Base-by-base conservation (phyloP, 1,140 invertebrate species). In the Polypedilum pembai region DNA sequence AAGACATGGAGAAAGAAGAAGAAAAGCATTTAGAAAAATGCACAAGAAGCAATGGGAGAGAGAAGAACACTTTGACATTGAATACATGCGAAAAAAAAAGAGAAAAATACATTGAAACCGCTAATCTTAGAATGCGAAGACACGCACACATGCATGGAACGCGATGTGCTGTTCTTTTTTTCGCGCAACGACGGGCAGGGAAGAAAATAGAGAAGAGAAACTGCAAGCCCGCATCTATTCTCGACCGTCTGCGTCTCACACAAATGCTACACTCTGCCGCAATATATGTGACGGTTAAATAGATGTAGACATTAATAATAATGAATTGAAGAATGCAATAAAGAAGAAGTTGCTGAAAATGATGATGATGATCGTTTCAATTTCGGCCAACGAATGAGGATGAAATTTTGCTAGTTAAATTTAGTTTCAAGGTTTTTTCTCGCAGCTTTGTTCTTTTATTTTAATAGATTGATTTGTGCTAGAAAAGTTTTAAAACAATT, bases 271-370 rank as follows among this genome's bases (percentile, higher is more conserved):
- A 1, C 5, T 1, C 24, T 33, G 24, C 24, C 24, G 5, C 24
- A 33, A 33, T 33, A 5, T 33, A 33, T 33, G 24, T 33, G 24
- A 33, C 10, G 15, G 69, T 21, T 15, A 8, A 72, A 72, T 72
- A 21, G 66, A 72, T 18, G 66, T 17, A 33, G 66, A 18, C 21
- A 33, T 8, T 72, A 33, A 72, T 72, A 33, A 72, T 72, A 17
- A 63, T 20, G 66, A 72, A 56, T 56, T 72, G 21, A 72, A 18
- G 66, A 73, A 73, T 40, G 20, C 69, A 33, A 73, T 21, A 73
- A 73, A 73, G 33, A 73, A 2, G 33, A 73, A 12, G 20, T 24
- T 33, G 21, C 24, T 24, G 21, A 24, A 40, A 40, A 73, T 73
- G 21, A 8, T 56, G 12, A 12, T 56, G 45, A 56, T 56, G 10